These are phyloP conservation scores for Raphicerus campestris DNA, from an alignment of 2,113 vertebrate species.

Conservation along the genomic window DNA sequence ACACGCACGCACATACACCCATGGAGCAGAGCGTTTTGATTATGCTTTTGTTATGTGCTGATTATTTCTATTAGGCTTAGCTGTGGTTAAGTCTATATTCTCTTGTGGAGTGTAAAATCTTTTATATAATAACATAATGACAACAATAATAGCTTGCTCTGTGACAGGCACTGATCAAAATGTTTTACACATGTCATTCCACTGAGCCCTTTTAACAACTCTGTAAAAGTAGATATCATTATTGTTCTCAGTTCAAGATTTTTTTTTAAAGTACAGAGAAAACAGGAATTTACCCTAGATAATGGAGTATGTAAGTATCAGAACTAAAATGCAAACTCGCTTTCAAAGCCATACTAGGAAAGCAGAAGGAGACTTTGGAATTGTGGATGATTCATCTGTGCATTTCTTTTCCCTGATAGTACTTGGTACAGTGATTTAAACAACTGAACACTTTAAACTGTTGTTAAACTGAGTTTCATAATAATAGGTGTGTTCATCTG, in stretches of 20 bases:
- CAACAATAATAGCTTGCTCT: background rate
- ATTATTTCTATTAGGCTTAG: background rate
- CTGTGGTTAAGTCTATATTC: background rate
- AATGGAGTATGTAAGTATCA: background rate
- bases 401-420: background rate
- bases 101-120: background rate
- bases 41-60: background rate
- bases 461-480: background rate
- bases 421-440: background rate
- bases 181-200: background rate
- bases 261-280: background rate
- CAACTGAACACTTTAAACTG: background rate
- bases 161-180: background rate
- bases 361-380: background rate
- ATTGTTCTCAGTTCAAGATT: background rate
- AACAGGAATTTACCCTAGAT: background rate
- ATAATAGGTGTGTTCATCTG: background rate
- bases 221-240: background rate
- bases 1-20: background rate
- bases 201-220: background rate
- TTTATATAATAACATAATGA: background rate
- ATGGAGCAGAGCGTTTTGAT: background rate
- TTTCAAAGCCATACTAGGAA: background rate
- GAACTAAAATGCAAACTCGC: background rate
- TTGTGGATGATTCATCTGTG: background rate